Evolutionary conservation across 2,888 invertebrate species (phyloP), one percentile per base, ranked within the genome.

Genomic region (Eupithecia insigniata): DNA sequence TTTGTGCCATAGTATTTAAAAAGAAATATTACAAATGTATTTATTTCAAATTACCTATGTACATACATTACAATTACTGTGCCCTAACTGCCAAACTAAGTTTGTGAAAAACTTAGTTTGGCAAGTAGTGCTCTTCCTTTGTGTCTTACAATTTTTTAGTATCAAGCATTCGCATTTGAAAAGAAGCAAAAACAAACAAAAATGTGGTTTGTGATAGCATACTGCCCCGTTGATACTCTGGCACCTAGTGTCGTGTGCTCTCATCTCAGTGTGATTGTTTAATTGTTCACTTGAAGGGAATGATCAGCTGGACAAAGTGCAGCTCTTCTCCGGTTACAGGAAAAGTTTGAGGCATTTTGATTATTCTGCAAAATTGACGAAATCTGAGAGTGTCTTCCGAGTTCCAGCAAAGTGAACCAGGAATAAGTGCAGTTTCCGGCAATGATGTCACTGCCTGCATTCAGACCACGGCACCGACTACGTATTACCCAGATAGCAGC

Each of bases 221-320:
- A n/a, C 0, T 8, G 12, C 14, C 8, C 8, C 18, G 2, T 22
- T 3, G n/a, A 1, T 55, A 26, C 14, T 58, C n/a, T 22, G 22
- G 3, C 46, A n/a, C n/a, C 46, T 46, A 2, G 46, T n/a, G 22
- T 18, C 43, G 43, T 2, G 7, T 43, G 43, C 18, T 18, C 18
- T 18, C 43, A 18, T 1, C 1, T 8, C 12, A 28, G 58, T 55
- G 55, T 28, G 39, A 70, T 70, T 70, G 67, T 70, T 70, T 74
- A 71, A 46, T 71, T 43, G 71, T 70, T 67, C 71, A 74, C 75
- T 77, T 76, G 74, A 65, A 64, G 43, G 30, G 51, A 43, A 14
- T 68, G 69, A 77, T 74, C 70, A 70, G 61, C 67, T 69, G 66
- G 36, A 6, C 67, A 30, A 72, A 72, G 77, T 74, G 70, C 76